Conservation (phyloP, 2,888 invertebrate species). For the Protonemura montana region DNA sequence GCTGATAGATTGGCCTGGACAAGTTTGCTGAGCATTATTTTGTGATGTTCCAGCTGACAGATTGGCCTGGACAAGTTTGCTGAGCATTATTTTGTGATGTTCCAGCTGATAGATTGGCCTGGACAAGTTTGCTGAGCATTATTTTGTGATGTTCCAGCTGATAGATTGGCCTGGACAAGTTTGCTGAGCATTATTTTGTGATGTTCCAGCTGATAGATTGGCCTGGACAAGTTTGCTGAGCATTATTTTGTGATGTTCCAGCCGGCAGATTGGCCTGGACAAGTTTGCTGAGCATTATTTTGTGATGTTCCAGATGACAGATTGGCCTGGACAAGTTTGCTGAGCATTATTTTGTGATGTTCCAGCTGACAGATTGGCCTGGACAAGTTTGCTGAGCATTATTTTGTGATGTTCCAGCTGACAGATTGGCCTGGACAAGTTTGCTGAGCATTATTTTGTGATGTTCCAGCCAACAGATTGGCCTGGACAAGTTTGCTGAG, state of each 20-base stretch:
- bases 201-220: conserved; percentile 88
- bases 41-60: conserved; percentile 94
- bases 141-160: conserved; percentile 87
- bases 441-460: conserved; percentile 89
- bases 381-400: conserved; percentile 90
- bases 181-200: conserved; percentile 89
- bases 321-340: conserved; percentile 87
- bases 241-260: conserved; percentile 91
- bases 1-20: conserved; percentile 83
- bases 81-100: conserved; percentile 94
- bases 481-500: conserved; percentile 87
- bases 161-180: conserved; percentile 86
- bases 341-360: conserved; percentile 94
- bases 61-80: conserved; percentile 87
- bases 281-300: conserved; percentile 94
- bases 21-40: conserved; percentile 94
- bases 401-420: conserved; percentile 95
- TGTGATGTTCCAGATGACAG: conserved; percentile 84
- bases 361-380: conserved; percentile 92
- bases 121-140: conserved; percentile 90
- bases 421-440: conserved; percentile 87
- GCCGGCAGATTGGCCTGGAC: conserved; percentile 83
- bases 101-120: conserved; percentile 81
- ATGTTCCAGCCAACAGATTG: conserved; percentile 88
- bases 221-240: conserved; percentile 87